Conservation (phyloP, 53 echinoderm and acorn worm genomes). For the Temnopleurus reevesii region DNA sequence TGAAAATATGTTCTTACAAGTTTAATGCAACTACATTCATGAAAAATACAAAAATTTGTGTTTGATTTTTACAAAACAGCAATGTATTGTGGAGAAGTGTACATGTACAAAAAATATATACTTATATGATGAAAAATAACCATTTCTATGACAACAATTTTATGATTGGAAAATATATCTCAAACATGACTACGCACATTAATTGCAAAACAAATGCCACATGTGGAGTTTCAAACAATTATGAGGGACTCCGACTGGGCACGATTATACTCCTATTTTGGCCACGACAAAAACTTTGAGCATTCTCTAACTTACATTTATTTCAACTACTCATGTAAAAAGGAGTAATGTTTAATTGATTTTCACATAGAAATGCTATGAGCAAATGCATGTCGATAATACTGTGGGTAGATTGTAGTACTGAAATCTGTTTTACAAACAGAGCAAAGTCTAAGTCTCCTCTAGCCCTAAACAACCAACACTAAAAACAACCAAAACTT, state of each 20-base stretch:
- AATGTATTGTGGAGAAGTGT: background rate
- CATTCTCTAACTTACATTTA: no score
- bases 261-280: no score
- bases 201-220: no score
- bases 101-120: constrained; percentile 24
- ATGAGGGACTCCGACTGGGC: no score
- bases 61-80: background rate
- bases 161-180: background rate
- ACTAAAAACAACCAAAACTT: background rate
- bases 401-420: constrained; percentile 4
- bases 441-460: background rate
- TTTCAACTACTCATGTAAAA: no score
- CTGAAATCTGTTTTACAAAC: constrained; percentile 9
- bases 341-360: no score
- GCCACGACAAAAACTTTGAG: no score
- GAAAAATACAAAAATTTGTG: background rate
- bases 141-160: background rate
- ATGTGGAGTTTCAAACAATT: no score
- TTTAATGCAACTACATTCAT: background rate
- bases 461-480: background rate
- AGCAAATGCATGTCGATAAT: no score
- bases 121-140: background rate
- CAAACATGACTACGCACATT: no score
- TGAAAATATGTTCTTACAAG: background rate
- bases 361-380: no score